These are phyloP conservation scores for Onychostoma macrolepis DNA, from an alignment of 2,113 vertebrate genomes.

Conservation along the genomic window DNA sequence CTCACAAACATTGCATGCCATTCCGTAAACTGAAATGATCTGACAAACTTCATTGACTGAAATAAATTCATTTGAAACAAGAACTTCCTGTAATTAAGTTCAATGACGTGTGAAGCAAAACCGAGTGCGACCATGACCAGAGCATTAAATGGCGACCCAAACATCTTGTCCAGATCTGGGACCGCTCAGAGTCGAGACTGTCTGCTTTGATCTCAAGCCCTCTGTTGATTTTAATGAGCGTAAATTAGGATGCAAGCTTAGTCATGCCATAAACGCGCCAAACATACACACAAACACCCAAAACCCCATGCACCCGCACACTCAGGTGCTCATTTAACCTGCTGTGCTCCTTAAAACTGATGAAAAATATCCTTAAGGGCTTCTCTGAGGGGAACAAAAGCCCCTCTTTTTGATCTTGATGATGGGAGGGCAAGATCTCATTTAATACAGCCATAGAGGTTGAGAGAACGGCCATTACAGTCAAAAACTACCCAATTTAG, in stretches of 20 bases:
- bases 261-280: neutral
- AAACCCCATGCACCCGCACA: conserved; percentile 18
- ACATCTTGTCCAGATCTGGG: neutral
- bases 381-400: conserved; percentile 50
- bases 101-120: neutral
- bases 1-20: neutral
- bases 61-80: neutral
- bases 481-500: neutral
- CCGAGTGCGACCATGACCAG: conserved; percentile 14
- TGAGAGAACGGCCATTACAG: neutral
- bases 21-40: neutral
- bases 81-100: neutral
- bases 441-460: neutral
- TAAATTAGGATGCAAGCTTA: conserved; percentile 48
- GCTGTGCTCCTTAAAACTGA: conserved; percentile 47
- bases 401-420: conserved; percentile 61
- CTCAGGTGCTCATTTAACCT: conserved; percentile 36
- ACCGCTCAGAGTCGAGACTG: neutral
- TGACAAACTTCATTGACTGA: neutral
- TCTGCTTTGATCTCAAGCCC: conserved; percentile 34
- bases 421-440: conserved; percentile 55
- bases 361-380: conserved; percentile 52
- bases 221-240: conserved; percentile 54
- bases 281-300: conserved; percentile 16
- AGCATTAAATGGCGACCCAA: neutral